Percentiles rank a stretch among this genome's conserved stretches.
Conservation (phyloP, 1,140 invertebrate species). For the Oncopodura yosiiana region DNA sequence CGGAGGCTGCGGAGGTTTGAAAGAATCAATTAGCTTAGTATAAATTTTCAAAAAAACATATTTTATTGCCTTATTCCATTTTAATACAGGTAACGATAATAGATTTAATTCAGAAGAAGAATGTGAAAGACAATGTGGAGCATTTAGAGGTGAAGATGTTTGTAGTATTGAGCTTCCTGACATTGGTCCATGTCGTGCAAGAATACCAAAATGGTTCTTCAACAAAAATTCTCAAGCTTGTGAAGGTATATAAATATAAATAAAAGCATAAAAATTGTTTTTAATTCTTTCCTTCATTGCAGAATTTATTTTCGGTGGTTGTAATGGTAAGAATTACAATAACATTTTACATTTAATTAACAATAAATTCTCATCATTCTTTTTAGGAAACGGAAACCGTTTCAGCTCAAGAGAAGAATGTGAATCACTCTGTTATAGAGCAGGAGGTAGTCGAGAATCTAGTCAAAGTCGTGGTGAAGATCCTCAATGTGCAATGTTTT, state of each 20-base stretch:
- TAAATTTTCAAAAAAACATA: not conserved
- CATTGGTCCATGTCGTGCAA: slow-evolving; percentile 55
- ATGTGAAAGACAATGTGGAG: slow-evolving; percentile 67
- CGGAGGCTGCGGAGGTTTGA: slow-evolving; percentile 60
- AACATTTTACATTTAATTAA: too few relatives aligned
- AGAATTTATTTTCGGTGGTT: slow-evolving; percentile 71
- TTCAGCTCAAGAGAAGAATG: slow-evolving; percentile 63
- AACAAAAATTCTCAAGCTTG: slow-evolving; percentile 41
- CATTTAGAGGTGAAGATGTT: slow-evolving; percentile 56
- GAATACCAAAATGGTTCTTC: slow-evolving; percentile 58
- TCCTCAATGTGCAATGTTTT: slow-evolving; percentile 12
- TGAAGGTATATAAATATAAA: not conserved
- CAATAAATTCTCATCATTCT: too few relatives aligned
- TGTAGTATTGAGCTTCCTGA: slow-evolving; percentile 53
- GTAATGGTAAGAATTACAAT: too few relatives aligned
- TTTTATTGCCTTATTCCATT: not conserved
- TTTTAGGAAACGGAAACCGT: slow-evolving; percentile 74
- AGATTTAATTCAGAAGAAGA: slow-evolving; percentile 67
- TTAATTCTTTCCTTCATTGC: slow-evolving; percentile 29
- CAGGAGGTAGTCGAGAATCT: too few relatives aligned
- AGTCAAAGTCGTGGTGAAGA: too few relatives aligned
- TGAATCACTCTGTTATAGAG: slow-evolving; percentile 49
- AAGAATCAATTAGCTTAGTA: too few relatives aligned
- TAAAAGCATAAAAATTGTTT: not conserved
- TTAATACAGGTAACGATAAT: slow-evolving; percentile 63